These are phyloP conservation scores for Pecten maximus DNA, from an alignment of 2,888 invertebrate genomes.

Conservation along the genomic window DNA sequence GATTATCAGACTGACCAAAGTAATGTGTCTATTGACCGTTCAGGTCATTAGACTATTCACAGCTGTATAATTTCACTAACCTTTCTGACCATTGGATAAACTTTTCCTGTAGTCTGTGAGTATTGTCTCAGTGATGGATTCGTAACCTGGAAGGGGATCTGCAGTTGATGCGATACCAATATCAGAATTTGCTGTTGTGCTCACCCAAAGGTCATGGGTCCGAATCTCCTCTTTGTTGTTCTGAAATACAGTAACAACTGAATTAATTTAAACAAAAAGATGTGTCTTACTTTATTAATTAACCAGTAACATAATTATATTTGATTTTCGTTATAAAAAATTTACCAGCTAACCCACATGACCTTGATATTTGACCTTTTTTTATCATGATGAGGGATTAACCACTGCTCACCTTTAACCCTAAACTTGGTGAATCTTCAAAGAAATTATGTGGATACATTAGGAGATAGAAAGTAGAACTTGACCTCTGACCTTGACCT, in stretches of 20 bases:
- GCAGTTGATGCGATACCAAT: not conserved
- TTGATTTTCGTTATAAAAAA: too few species aligned
- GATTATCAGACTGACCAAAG: not conserved
- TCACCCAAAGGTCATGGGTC: conserved; percentile 35
- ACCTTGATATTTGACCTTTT: too few species aligned
- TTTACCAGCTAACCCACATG: too few species aligned
- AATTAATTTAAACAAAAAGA: too few species aligned
- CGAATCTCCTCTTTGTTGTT: conserved; percentile 30
- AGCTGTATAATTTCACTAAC: not conserved
- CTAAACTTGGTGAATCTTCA: too few species aligned
- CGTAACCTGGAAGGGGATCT: conserved; percentile 4
- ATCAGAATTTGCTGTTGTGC: not conserved
- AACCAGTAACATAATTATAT: too few species aligned
- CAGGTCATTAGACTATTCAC: not conserved
- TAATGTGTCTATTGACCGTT: not conserved
- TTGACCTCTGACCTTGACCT: too few species aligned
- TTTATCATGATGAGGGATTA: too few species aligned
- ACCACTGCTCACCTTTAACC: too few species aligned
- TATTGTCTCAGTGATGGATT: conserved; percentile 30
- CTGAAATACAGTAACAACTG: not conserved
- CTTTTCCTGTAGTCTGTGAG: conserved; percentile 12
- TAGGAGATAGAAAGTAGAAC: too few species aligned
- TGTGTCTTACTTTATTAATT: too few species aligned
- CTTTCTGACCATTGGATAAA: not conserved
- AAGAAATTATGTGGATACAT: too few species aligned